Base-by-base conservation (phyloP, 2,888 invertebrate genomes). In the Nemotelus pantherinus region DNA sequence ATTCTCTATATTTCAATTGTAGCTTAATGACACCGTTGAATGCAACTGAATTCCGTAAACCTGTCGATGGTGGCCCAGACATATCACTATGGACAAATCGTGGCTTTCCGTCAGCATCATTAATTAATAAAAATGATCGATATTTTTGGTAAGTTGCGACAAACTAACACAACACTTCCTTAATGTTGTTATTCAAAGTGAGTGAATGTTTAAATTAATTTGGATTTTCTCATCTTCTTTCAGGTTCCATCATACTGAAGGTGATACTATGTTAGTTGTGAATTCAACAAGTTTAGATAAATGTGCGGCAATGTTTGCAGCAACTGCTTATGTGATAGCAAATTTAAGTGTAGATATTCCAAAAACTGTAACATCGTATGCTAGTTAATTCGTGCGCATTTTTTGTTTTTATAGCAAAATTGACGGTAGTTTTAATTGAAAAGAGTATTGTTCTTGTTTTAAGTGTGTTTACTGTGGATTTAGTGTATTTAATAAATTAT, bases 201-300 rank as follows among this genome's bases (percentile, higher is more conserved):
- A 25, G 25, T 25, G 25, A 25, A 25, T 25, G 25, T 25, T 25
- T 25, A 25, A 25, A 25, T 25, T 1, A 25, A 25, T 25, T 25
- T 25, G 25, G 1, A 25, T 55, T 65, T 44, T 44, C 44, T 2
- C 10, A 93, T 92, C 82, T 3, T 3, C 43, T 44, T 74, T 88
- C 94, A 90, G 82, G 82, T 82, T 81, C 84, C 95, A 95, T 86
- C 95, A 96, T 83, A 89, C 92, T 0, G 90, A 92, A 81, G 95
- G 92, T 1, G 95, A 96, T 83, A 93, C 92, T 0, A 93, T 95
- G 92, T 90, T 92, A 77, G 92, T 94, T 0, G 91, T 93, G 83
- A 89, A 92, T 86, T 89, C 93, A 0, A 89, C 89, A 45, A 89
- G 89, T 74, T 87, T 96, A 77, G 94, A 96, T 86, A 89, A 90